These are phyloP conservation scores for Antrozous pallidus DNA, from an alignment of 2,797 vertebrate genomes.

Conservation along the genomic window DNA sequence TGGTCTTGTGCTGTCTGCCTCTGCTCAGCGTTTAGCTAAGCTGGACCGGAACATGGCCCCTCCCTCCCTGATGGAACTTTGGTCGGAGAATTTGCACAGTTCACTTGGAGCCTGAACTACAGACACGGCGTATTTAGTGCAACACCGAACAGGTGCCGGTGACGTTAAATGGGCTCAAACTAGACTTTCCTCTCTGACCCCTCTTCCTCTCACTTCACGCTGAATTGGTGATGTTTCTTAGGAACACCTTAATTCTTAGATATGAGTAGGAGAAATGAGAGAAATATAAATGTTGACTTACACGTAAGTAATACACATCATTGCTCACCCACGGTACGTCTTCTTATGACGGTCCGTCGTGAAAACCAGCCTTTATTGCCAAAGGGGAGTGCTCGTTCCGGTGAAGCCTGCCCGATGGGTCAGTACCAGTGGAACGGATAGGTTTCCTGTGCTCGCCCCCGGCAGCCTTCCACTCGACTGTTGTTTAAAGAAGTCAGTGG, in stretches of 20 bases:
- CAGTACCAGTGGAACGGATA: constrained; percentile 55
- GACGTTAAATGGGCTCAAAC: background rate
- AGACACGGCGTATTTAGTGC: background rate
- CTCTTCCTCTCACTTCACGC: background rate
- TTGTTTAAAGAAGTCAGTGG: constrained; percentile 72
- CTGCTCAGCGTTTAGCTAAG: too few species aligned
- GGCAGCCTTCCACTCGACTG: constrained; percentile 63
- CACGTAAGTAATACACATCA: background rate
- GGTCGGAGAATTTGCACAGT: background rate
- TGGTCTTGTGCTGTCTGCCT: background rate
- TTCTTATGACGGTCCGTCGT: background rate
- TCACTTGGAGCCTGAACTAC: background rate
- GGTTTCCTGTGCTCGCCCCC: constrained; percentile 65
- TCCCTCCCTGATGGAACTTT: too few species aligned
- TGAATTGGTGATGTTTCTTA: background rate
- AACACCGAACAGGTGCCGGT: background rate
- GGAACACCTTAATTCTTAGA: background rate
- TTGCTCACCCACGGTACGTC: background rate
- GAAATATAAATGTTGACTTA: background rate
- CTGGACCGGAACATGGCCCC: too few species aligned
- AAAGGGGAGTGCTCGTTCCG: background rate
- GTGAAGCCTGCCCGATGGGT: constrained; percentile 56
- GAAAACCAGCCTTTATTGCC: background rate
- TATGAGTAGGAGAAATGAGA: background rate
- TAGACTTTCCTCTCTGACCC: constrained; percentile 15